Percentiles rank a stretch among this genome's conserved stretches.
Evolutionary conservation across 2,113 vertebrate species (phyloP).

Genomic region (Sander vitreus): DNA sequence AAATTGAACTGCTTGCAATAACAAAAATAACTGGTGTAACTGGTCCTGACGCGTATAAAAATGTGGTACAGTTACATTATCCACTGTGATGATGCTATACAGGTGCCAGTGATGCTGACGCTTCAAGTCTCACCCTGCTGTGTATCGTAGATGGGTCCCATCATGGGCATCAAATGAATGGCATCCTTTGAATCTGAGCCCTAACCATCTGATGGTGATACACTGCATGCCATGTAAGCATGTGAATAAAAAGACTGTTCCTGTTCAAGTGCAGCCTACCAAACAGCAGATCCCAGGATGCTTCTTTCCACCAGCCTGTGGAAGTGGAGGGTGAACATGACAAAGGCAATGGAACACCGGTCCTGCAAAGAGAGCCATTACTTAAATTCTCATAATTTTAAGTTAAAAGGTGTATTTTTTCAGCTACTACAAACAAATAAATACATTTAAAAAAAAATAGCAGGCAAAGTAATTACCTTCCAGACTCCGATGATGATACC

Average conservation of each 20-base stretch:
- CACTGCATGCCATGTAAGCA: constrained; percentile 8
- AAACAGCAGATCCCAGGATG: constrained; percentile 83
- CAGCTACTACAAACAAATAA: constrained; percentile 1
- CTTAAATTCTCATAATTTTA: background rate
- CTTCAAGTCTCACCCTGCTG: constrained; percentile 13
- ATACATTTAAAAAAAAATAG: constrained; percentile 1
- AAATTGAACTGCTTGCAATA: background rate
- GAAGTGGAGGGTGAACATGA: constrained; percentile 90
- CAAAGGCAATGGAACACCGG: constrained; percentile 85
- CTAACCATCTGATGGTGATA: constrained; percentile 30
- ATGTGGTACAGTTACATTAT: background rate
- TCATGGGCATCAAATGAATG: constrained; percentile 24
- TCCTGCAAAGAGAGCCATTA: constrained; percentile 81
- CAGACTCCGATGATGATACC: constrained; percentile 88
- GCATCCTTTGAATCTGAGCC: constrained; percentile 17
- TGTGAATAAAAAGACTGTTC: constrained; percentile 16
- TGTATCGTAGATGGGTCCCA: constrained; percentile 31
- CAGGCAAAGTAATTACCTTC: constrained; percentile 82
- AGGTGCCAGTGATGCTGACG: constrained; percentile 2
- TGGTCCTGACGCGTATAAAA: constrained; percentile 14
- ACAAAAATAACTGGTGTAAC: background rate
- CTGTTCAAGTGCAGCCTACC: constrained; percentile 78
- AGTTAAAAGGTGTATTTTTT: background rate
- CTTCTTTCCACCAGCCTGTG: constrained; percentile 91
- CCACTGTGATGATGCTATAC: background rate